A percentile compares a stretch with the other conserved stretches of the same genome.
These are phyloP conservation scores for Coracias cyanogaster DNA, from an alignment of 2,797 vertebrate species.

Conservation along the genomic window DNA sequence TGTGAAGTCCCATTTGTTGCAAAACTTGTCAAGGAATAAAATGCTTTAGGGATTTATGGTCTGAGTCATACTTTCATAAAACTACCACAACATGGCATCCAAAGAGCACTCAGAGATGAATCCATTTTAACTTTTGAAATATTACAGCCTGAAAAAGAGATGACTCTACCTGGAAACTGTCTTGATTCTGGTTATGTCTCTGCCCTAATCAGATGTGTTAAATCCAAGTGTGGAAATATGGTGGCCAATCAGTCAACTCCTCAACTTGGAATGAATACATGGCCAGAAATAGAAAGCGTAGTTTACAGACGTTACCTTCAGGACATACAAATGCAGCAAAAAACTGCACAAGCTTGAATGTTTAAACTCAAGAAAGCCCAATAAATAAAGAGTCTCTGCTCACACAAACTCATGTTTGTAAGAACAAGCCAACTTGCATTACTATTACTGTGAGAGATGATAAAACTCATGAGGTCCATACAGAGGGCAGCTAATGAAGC, in stretches of 20 bases:
- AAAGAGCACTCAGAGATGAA: neutral
- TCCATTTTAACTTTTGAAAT: neutral
- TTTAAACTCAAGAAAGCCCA: neutral
- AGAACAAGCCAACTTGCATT: neutral
- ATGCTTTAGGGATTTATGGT: slow-evolving; percentile 2
- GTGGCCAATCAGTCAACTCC: neutral
- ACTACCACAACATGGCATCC: neutral
- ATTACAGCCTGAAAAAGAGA: neutral
- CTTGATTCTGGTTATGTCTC: neutral
- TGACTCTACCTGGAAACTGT: neutral
- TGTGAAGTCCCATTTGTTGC: neutral
- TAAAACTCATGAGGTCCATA: neutral
- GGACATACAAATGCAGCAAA: neutral
- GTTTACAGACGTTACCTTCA: neutral
- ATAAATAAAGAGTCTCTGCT: neutral
- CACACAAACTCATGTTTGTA: neutral
- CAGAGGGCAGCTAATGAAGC: neutral
- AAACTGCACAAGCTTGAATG: neutral
- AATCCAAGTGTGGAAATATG: neutral
- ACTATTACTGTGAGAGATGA: neutral
- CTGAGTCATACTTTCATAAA: slow-evolving; percentile 1
- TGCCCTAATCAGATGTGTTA: neutral
- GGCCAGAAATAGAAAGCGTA: neutral
- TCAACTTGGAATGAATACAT: neutral
- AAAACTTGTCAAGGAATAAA: slow-evolving; percentile 19